Evolutionary conservation across 23 tunicate genomes (phyloP), one percentile per base, ranked within the genome.

Genomic region (Styela clava): DNA sequence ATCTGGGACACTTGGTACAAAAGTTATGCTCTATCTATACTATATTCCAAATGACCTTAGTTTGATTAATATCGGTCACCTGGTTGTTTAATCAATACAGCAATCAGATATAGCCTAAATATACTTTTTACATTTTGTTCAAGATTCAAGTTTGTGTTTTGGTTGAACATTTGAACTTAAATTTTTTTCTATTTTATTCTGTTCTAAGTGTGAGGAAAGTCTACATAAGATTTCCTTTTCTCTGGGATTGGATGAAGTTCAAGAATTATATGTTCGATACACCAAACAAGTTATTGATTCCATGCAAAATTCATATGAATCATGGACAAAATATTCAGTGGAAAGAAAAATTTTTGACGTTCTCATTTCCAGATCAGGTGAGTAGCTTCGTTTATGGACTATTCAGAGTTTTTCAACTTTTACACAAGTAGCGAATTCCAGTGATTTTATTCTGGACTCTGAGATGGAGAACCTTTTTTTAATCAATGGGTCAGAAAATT

Each of bases 301-400:
- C 7, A 87, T 93, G 90, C 37, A 56, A 32, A 61, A 64, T 20
- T 79, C 91, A 19, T 83, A 83, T 71, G 82, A 87, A 62, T 22
- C 70, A 1, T 87, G 92, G 98, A 88, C 88, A 12, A 77, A 70
- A 64, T 78, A 87, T 63, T 93, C 93, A 16, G 87, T 88, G 18
- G 93, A 93, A 74, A 86, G 86, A 69, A 62, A 31, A 2, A 70
- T 88, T 2, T 93, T 93, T 67, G 89, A 93, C 35, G 24, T 84
- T 35, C 74, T 93, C 22, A 23, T 93, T 2, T 83, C 85, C 18
- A 79, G 85, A 83, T 83, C 88, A 63, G 97, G n/a, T n/a, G n/a
- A n/a, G n/a, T n/a, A n/a, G n/a, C 88, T 89, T 33, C 0, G 63
- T 20, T n/a, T n/a, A n/a, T n/a, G n/a, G n/a, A n/a, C n/a, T n/a